Evolutionary conservation across 2,113 vertebrate species (phyloP).

Genomic region (Mormoops blainvillei): DNA sequence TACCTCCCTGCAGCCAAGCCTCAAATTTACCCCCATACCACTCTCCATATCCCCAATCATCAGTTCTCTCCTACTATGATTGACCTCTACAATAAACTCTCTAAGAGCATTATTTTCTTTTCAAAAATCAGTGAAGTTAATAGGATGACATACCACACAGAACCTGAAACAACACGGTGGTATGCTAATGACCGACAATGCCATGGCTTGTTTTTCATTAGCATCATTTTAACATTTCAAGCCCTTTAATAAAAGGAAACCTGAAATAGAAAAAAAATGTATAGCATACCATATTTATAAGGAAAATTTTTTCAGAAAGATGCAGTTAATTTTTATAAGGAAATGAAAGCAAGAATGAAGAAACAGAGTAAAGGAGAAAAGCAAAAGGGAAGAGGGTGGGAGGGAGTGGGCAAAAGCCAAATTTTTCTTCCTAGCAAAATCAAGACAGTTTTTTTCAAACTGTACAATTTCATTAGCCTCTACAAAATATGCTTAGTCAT

Average conservation of each 20-base stretch:
- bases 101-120: background rate
- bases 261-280: background rate
- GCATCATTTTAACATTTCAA: background rate
- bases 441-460: background rate
- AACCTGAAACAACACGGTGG: background rate
- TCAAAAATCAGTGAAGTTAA: background rate
- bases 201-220: background rate
- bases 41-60: background rate
- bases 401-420: background rate
- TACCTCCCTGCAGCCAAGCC: background rate
- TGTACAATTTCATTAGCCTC: background rate
- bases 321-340: background rate
- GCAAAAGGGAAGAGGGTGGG: background rate
- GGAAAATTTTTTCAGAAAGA: background rate
- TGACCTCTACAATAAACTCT: background rate
- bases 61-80: background rate
- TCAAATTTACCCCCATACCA: background rate
- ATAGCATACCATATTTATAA: background rate
- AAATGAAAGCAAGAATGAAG: background rate
- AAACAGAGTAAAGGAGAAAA: background rate
- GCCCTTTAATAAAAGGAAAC: background rate
- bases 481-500: background rate
- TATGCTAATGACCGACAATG: background rate
- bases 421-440: conserved; percentile 10
- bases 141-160: background rate